Evolutionary conservation across 2,113 vertebrate genomes (phyloP).

Genomic region (Sorex araneus): DNA sequence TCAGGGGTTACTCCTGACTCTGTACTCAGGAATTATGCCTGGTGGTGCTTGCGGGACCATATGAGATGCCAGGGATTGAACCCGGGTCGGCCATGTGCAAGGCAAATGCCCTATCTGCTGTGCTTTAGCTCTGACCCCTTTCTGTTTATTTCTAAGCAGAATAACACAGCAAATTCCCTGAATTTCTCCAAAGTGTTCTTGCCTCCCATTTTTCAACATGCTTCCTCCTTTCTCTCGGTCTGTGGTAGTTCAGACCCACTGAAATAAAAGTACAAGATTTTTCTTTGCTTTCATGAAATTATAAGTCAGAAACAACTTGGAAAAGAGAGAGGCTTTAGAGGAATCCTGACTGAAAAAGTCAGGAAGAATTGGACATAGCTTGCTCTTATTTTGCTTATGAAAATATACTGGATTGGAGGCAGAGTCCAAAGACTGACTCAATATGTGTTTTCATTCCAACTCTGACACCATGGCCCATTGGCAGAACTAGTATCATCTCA

Average conservation of each 20-base stretch:
- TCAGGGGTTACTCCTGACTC: too few relatives aligned
- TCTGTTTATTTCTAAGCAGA: slow-evolving; percentile 25
- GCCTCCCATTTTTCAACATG: neutral
- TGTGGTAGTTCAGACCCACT: neutral
- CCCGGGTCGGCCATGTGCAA: too few relatives aligned
- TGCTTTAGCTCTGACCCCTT: neutral
- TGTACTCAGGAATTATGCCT: too few relatives aligned
- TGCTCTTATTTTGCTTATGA: neutral
- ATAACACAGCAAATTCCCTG: slow-evolving; percentile 62
- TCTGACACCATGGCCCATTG: neutral
- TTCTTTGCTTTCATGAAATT: slow-evolving; percentile 19
- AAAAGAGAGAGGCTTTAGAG: neutral
- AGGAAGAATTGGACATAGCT: neutral
- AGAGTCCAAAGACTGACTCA: neutral
- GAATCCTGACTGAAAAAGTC: slow-evolving; percentile 7
- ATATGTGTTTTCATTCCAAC: neutral
- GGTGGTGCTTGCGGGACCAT: too few relatives aligned
- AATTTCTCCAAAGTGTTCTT: slow-evolving; percentile 33
- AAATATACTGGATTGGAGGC: neutral
- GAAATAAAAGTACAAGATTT: slow-evolving; percentile 18
- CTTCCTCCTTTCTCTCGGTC: slow-evolving; percentile 1
- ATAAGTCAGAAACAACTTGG: slow-evolving; percentile 22
- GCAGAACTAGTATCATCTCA: neutral
- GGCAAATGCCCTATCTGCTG: too few relatives aligned
- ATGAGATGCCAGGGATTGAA: too few relatives aligned